Evolutionary conservation across 2,113 vertebrate genomes (phyloP).

Genomic region (Cottus gobio): DNA sequence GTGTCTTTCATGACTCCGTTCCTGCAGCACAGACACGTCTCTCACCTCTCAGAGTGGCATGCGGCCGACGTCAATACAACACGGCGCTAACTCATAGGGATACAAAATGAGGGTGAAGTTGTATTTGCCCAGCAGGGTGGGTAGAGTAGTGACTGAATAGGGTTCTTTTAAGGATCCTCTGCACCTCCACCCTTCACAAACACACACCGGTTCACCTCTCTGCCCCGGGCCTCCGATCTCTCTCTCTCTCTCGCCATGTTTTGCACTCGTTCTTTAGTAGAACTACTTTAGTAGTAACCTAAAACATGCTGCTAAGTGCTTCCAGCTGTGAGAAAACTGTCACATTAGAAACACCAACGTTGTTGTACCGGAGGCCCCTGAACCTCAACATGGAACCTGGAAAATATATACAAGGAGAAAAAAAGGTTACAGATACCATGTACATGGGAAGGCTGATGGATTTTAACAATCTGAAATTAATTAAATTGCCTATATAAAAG

Average conservation of each 20-base stretch:
- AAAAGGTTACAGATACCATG: not conserved
- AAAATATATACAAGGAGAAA: not conserved
- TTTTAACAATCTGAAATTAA: not conserved
- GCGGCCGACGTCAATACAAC: conserved; percentile 40
- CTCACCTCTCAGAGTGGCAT: conserved; percentile 51
- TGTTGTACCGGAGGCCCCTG: not conserved
- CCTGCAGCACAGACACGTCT: conserved; percentile 11
- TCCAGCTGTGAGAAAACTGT: not conserved
- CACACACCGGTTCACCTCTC: too few relatives aligned
- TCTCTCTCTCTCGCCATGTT: too few relatives aligned
- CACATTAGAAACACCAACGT: not conserved
- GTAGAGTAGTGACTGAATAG: conserved; percentile 71
- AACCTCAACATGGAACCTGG: not conserved
- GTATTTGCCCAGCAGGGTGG: conserved; percentile 75
- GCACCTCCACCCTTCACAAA: conserved; percentile 33
- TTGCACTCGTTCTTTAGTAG: too few relatives aligned
- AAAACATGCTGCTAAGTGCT: not conserved
- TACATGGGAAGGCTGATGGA: not conserved
- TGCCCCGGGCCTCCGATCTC: too few relatives aligned
- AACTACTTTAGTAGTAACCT: too few relatives aligned
- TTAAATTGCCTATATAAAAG: not conserved
- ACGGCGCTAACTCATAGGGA: conserved; percentile 61
- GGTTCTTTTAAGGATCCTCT: conserved; percentile 51
- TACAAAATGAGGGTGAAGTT: conserved; percentile 57
- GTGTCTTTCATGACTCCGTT: not conserved